Conservation (phyloP, 2,888 invertebrate genomes). For the Fragum fragum region DNA sequence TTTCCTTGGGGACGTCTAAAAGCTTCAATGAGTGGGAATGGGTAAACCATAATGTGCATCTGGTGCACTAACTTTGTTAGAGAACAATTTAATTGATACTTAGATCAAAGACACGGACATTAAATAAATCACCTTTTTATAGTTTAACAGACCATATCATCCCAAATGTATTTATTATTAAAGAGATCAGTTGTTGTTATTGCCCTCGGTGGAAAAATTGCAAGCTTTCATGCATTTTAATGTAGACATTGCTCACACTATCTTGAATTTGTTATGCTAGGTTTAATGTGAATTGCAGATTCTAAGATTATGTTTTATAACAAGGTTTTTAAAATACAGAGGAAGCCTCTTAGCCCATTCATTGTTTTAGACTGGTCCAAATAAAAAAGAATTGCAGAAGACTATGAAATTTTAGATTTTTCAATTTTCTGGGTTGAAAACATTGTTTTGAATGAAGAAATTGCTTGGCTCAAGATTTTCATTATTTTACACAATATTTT, state of each 20-base stretch:
- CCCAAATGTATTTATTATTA: slow-evolving; percentile 8
- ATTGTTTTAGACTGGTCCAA: too few relatives aligned
- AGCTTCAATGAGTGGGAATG: too few relatives aligned
- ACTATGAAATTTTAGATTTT: too few relatives aligned
- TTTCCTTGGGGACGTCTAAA: too few relatives aligned
- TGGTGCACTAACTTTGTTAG: not conserved
- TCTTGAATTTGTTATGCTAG: not conserved
- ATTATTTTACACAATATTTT: too few relatives aligned
- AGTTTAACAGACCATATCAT: not conserved
- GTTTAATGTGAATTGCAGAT: not conserved
- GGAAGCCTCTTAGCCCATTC: too few relatives aligned
- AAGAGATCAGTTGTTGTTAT: slow-evolving; percentile 18
- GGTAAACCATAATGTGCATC: not conserved
- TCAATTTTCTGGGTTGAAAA: too few relatives aligned
- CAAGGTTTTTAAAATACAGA: too few relatives aligned
- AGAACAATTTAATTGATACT: not conserved
- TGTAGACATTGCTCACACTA: slow-evolving; percentile 3
- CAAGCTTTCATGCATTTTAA: not conserved
- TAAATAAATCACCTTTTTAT: slow-evolving; percentile 14
- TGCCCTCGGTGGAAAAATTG: not conserved
- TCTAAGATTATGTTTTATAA: not conserved
- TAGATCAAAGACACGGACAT: not conserved
- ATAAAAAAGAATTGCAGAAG: too few relatives aligned
- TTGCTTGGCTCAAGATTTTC: too few relatives aligned
- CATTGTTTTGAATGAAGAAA: too few relatives aligned